These are phyloP conservation scores for Cryptocheilus praepositus DNA, from an alignment of 2,888 invertebrate species.

Conservation along the genomic window DNA sequence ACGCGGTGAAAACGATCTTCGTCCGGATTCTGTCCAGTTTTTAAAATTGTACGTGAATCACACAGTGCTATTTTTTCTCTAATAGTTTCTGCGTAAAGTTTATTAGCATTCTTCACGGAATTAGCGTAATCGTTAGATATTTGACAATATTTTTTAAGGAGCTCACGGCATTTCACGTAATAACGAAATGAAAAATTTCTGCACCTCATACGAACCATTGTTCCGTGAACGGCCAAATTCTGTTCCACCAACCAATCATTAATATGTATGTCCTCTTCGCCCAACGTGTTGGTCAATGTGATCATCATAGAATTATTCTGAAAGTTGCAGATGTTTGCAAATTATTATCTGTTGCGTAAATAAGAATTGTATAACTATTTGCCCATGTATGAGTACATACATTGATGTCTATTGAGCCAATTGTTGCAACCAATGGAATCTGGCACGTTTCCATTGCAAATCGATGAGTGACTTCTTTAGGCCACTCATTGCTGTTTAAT, in stretches of 20 bases:
- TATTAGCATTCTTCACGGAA: neutral
- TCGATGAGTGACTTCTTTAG: constrained; percentile 33
- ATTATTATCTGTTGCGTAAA: neutral
- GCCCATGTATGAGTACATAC: constrained; percentile 42
- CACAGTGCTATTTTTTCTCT: neutral
- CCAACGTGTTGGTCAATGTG: constrained; percentile 60
- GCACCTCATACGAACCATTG: constrained; percentile 66
- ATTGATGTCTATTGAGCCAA: constrained; percentile 47
- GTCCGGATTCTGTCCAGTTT: neutral
- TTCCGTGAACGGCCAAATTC: constrained; percentile 58
- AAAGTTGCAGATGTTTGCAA: constrained; percentile 7
- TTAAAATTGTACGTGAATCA: constrained; percentile 5
- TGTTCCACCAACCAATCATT: constrained; percentile 65
- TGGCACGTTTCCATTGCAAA: constrained; percentile 49
- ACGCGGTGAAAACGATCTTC: too few relatives aligned
- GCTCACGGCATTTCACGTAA: constrained; percentile 29
- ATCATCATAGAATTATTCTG: constrained; percentile 68
- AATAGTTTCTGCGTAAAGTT: neutral
- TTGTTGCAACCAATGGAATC: constrained; percentile 55
- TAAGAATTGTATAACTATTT: neutral
- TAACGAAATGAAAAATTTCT: constrained; percentile 53
- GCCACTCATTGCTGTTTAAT: constrained; percentile 50
- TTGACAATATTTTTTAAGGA: neutral
- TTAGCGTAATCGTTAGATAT: neutral
- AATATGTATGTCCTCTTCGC: constrained; percentile 60